These are phyloP conservation scores for Gonocerus acuteangulatus DNA, from an alignment of 2,888 invertebrate species.

Conservation along the genomic window DNA sequence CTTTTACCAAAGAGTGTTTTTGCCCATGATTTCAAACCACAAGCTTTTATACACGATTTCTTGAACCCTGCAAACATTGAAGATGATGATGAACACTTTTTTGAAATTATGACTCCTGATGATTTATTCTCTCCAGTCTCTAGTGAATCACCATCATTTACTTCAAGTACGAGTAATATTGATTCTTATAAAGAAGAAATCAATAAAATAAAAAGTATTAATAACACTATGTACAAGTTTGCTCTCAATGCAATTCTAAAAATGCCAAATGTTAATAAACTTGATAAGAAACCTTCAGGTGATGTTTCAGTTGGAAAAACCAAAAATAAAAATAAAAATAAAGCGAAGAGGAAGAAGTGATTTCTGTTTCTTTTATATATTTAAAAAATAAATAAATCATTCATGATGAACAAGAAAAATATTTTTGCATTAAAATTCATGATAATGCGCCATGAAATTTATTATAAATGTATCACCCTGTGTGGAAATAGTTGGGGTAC, in stretches of 20 bases:
- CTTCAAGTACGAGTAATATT: conserved; percentile 2
- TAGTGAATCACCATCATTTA: not conserved
- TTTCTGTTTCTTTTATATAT: too few species aligned
- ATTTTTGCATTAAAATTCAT: too few species aligned
- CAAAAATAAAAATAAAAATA: too few species aligned
- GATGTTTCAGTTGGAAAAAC: too few species aligned
- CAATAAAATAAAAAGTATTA: conserved; percentile 50
- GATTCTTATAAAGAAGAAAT: conserved; percentile 48
- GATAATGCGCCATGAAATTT: too few species aligned
- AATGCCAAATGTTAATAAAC: not conserved
- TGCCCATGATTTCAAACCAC: conserved; percentile 39
- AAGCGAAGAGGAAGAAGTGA: too few species aligned
- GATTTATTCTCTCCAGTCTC: conserved; percentile 12
- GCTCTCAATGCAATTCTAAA: conserved; percentile 46
- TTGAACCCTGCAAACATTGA: conserved; percentile 28
- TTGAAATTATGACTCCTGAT: conserved; percentile 27
- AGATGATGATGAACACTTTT: conserved; percentile 22
- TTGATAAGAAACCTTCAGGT: too few species aligned
- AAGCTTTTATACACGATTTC: conserved; percentile 20
- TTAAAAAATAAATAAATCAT: too few species aligned
- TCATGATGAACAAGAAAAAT: too few species aligned
- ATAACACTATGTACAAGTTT: conserved; percentile 53
- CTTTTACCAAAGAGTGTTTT: conserved; percentile 42
- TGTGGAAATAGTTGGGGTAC: too few species aligned
- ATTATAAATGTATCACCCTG: too few species aligned